Base-by-base conservation (phyloP, 2,113 vertebrate species). In the Saguinus midas region DNA sequence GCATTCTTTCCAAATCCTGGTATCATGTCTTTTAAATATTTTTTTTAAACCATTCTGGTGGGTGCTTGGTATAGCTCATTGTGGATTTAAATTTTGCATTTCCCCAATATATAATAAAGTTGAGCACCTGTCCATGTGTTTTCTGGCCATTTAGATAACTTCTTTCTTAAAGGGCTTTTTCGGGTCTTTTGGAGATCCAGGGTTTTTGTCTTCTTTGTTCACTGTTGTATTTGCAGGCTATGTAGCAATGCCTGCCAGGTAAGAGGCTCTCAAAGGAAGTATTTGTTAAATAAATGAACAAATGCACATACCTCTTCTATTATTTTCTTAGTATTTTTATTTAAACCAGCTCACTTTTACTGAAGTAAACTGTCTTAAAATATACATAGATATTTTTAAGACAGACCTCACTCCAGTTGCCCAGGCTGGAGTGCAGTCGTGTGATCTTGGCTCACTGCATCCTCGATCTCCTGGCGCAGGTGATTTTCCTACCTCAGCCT, bases 281-380 rank as follows among this genome's bases (percentile, higher is more conserved):
- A 45, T 17, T 58, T 72, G 50, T 85, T 61, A 58, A 45, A 55
- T 45, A 64, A 86, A 16, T 0, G 35, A 68, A 16, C 11, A 81
- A 66, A 73, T 72, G 76, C 64, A 88, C 32, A 32, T 82, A 27
- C 2, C 5, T 90, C 66, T 85, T 83, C 23, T 86, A 48, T 78
- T 20, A 17, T 85, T 75, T 96, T 50, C 58, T 91, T 88, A 78
- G 58, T 40, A n/a, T 11, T 87, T 96, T 80, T 90, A 70, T 85
- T 61, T 76, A 92, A 89, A 55, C 90, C 48, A 96, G 83, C 55
- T 96, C n/a, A 86, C 6, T 84, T 75, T 91, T 70, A 75, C 82
- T 83, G 86, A 97, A 96, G 82, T 73, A 87, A 92, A 96, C 78
- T 58, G 87, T 68, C 48, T 52, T 52, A 52, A 52, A 52, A 52